Percentiles rank a stretch among this genome's conserved stretches.
Conservation (phyloP, 2,888 invertebrate species). For the Lochmaea capreae region DNA sequence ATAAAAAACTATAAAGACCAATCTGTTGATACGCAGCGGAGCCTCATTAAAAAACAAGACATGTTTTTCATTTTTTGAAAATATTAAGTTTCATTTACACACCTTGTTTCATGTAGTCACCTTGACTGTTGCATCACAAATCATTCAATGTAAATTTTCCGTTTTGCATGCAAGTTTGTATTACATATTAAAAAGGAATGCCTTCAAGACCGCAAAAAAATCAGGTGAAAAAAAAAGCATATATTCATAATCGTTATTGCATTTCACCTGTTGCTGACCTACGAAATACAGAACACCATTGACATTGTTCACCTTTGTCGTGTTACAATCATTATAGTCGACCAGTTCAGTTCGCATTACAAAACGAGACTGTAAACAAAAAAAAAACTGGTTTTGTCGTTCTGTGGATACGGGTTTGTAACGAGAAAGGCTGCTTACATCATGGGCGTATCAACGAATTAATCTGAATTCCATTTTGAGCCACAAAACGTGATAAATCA, state of each 20-base stretch:
- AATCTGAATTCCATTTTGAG: not conserved
- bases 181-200: not conserved
- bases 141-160: not conserved
- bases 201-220: not conserved
- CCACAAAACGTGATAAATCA: too few relatives aligned
- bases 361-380: conserved; percentile 19
- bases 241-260: not conserved
- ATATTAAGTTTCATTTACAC: too few relatives aligned
- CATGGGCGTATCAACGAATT: conserved; percentile 1
- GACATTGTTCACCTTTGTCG: conserved; percentile 31
- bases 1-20: too few relatives aligned
- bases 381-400: conserved; percentile 25
- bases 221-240: not conserved
- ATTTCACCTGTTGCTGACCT: conserved; percentile 31
- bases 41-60: too few relatives aligned
- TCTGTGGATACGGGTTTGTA: conserved; percentile 21
- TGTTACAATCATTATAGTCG: conserved; percentile 19
- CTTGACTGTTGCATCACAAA: not conserved
- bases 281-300: conserved; percentile 26
- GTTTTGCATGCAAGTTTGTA: not conserved
- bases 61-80: too few relatives aligned
- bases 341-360: conserved; percentile 22
- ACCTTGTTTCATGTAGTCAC: not conserved
- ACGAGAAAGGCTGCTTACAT: conserved; percentile 19
- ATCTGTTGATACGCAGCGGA: too few relatives aligned